Percentiles rank a stretch among this genome's conserved stretches.
phyloP scores from a whole-genome alignment of 2,888 invertebrate species.

The Ceramica pisi region DNA sequence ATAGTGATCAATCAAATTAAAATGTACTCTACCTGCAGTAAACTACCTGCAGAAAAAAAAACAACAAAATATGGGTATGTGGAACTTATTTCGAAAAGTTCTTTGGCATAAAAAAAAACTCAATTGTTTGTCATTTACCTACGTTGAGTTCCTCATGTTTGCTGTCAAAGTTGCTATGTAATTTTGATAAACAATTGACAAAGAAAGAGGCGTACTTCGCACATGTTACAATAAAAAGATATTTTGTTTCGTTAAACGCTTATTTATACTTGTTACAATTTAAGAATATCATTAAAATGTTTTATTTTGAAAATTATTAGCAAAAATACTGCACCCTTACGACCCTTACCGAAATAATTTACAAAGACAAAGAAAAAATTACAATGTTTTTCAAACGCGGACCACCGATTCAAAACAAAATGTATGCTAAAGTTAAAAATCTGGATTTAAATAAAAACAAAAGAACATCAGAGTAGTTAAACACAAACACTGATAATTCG shows the following conservation, averaged over 20 bases:
- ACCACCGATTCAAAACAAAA: slow-evolving; percentile 22
- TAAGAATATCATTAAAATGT: not conserved
- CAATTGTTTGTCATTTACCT: slow-evolving; percentile 16
- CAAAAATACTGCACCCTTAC: not conserved
- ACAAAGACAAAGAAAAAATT: slow-evolving; percentile 33
- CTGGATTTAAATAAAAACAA: slow-evolving; percentile 22
- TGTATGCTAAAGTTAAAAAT: not conserved
- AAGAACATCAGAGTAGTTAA: slow-evolving; percentile 13
- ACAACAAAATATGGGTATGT: not conserved
- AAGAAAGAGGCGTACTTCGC: slow-evolving; percentile 21
- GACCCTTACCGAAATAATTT: not conserved
- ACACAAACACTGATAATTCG: slow-evolving; percentile 31
- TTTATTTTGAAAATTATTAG: not conserved
- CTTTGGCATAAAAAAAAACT: not conserved
- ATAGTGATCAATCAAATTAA: not conserved
- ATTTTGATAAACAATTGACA: slow-evolving; percentile 30
- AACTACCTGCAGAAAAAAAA: not conserved
- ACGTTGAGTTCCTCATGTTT: not conserved
- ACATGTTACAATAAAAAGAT: not conserved
- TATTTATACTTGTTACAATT: not conserved
- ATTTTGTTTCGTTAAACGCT: too few relatives aligned
- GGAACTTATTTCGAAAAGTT: not conserved
- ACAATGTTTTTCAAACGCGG: not conserved
- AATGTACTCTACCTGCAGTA: not conserved
- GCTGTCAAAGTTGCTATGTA: not conserved